Evolutionary conservation across 1,140 invertebrate genomes (phyloP).

Genomic region (Ostrea denselamellosa): DNA sequence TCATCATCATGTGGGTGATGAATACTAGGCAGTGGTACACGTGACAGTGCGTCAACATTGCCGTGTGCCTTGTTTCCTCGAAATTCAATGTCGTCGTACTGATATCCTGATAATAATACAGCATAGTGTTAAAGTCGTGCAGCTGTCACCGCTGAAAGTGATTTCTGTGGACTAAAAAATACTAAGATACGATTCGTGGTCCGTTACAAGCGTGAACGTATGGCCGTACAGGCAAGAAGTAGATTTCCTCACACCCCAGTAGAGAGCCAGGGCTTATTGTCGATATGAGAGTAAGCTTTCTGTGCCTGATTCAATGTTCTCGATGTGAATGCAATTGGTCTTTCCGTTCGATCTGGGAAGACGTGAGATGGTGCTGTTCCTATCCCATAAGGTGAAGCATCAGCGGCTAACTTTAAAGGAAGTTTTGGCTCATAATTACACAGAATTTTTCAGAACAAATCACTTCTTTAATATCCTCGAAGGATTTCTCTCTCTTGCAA

Average conservation of each 20-base stretch:
- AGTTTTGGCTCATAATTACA: too few relatives aligned
- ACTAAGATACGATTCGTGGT: slow-evolving; percentile 70
- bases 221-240: slow-evolving; percentile 79
- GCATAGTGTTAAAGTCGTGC: slow-evolving; percentile 51
- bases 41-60: slow-evolving; percentile 63
- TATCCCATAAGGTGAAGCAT: too few relatives aligned
- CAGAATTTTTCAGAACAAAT: too few relatives aligned
- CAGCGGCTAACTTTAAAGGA: too few relatives aligned
- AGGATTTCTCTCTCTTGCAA: too few relatives aligned
- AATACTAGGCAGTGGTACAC: slow-evolving; percentile 13
- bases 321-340: too few relatives aligned
- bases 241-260: slow-evolving; percentile 79
- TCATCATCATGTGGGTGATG: background rate
- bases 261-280: slow-evolving; percentile 80
- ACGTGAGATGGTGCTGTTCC: too few relatives aligned
- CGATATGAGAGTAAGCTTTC: slow-evolving; percentile 79
- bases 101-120: slow-evolving; percentile 49
- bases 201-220: slow-evolving; percentile 64
- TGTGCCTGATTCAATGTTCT: too few relatives aligned
- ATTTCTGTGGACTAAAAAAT: slow-evolving; percentile 63
- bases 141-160: slow-evolving; percentile 64
- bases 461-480: too few relatives aligned
- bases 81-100: slow-evolving; percentile 53
- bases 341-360: too few relatives aligned
- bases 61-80: slow-evolving; percentile 54